Percentiles rank a stretch among this genome's conserved stretches.
These are phyloP conservation scores for Mixornis gularis DNA, from an alignment of 2,113 vertebrate genomes.

Conservation along the genomic window DNA sequence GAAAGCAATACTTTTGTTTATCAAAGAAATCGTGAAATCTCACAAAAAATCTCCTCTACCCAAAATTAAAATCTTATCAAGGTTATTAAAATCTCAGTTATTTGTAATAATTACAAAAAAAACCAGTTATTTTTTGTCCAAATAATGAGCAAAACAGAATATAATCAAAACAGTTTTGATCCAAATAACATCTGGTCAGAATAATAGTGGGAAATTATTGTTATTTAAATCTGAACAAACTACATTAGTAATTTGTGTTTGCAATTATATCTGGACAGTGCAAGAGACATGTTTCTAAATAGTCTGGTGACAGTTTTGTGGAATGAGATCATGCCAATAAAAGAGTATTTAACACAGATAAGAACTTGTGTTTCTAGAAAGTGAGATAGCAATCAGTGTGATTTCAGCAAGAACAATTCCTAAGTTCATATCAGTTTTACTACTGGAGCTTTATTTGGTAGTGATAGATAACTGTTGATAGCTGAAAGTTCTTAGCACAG, in stretches of 20 bases:
- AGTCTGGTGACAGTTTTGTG: neutral
- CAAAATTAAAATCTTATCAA: neutral
- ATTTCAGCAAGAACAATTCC: conserved; percentile 3
- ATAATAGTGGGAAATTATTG: neutral
- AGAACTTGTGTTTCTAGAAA: neutral
- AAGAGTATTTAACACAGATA: conserved; percentile 3
- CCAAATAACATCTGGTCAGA: neutral
- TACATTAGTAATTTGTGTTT: neutral
- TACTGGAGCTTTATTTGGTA: neutral
- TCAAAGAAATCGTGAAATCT: neutral
- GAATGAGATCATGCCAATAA: neutral
- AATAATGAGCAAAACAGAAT: neutral
- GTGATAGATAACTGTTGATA: neutral
- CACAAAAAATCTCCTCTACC: neutral
- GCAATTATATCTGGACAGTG: neutral
- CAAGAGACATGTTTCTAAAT: neutral
- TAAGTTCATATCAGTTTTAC: neutral
- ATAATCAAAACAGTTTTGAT: neutral
- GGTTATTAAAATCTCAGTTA: neutral
- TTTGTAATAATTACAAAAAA: too few relatives aligned
- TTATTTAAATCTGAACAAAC: neutral
- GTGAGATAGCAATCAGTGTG: neutral
- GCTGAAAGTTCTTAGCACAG: neutral
- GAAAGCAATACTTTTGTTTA: neutral
- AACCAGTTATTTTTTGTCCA: neutral